Evolutionary conservation across 2,113 vertebrate genomes (phyloP).

Genomic region (Vimba vimba): DNA sequence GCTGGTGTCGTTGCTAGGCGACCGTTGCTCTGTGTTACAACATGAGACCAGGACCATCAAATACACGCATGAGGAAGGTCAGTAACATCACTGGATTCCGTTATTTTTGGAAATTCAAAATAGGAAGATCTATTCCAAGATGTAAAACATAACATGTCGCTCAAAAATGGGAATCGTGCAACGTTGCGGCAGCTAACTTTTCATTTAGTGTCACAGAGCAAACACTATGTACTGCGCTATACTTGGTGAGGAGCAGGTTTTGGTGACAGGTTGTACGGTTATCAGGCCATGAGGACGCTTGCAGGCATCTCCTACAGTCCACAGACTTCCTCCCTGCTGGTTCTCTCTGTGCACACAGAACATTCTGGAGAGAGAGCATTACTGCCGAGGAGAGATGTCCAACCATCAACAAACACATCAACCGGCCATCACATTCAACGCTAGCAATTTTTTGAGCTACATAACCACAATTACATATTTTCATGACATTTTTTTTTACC

Average conservation of each 20-base stretch:
- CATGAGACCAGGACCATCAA: slow-evolving; percentile 61
- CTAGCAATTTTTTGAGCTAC: background rate
- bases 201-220: background rate
- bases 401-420: slow-evolving; percentile 1
- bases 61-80: slow-evolving; percentile 43
- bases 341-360: slow-evolving; percentile 24
- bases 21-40: slow-evolving; percentile 81
- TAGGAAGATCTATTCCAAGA: background rate
- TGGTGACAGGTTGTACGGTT: slow-evolving; percentile 43
- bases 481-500: background rate
- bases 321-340: slow-evolving; percentile 39
- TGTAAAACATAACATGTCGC: background rate
- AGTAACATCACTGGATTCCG: slow-evolving; percentile 23
- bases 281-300: slow-evolving; percentile 50
- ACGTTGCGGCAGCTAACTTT: background rate
- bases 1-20: slow-evolving; percentile 81
- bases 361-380: background rate
- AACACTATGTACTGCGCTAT: background rate
- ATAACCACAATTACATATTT: slow-evolving; percentile 1
- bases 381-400: background rate
- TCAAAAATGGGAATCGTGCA: background rate
- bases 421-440: background rate
- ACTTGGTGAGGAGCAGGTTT: slow-evolving; percentile 26
- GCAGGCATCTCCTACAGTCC: slow-evolving; percentile 44
- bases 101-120: background rate